Evolutionary conservation across 2,888 invertebrate genomes (phyloP).

Genomic region (Meganola albula): DNA sequence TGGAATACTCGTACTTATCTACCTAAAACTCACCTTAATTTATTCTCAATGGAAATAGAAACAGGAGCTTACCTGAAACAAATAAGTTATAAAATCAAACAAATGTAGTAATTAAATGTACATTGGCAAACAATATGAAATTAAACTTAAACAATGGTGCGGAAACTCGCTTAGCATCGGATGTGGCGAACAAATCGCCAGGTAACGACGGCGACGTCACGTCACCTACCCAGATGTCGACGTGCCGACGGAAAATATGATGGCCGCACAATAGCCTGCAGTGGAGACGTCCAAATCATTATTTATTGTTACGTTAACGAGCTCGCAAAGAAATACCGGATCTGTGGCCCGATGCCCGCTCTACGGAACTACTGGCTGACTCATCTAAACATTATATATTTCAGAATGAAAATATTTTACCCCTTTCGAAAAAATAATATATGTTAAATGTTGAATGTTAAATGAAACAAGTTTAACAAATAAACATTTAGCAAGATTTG

Average conservation of each 20-base stretch:
- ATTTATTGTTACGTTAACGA: slow-evolving; percentile 73
- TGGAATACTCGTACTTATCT: background rate
- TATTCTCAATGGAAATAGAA: too few species aligned
- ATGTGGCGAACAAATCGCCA: slow-evolving; percentile 41
- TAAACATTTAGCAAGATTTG: too few species aligned
- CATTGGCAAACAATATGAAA: slow-evolving; percentile 3
- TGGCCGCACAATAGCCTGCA: slow-evolving; percentile 54
- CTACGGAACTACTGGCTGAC: slow-evolving; percentile 36
- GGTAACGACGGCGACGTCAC: slow-evolving; percentile 38
- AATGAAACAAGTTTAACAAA: too few species aligned
- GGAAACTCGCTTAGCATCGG: slow-evolving; percentile 28
- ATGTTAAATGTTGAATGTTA: too few species aligned
- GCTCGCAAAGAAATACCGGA: slow-evolving; percentile 54
- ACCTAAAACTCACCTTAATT: slow-evolving; percentile 19
- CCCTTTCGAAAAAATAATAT: slow-evolving; percentile 20
- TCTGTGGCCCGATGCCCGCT: slow-evolving; percentile 40
- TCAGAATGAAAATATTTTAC: slow-evolving; percentile 34
- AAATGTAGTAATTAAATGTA: slow-evolving; percentile 13
- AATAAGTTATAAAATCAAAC: too few species aligned
- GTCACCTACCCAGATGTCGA: slow-evolving; percentile 39
- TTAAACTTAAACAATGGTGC: slow-evolving; percentile 9
- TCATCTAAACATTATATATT: slow-evolving; percentile 39
- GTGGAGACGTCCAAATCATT: slow-evolving; percentile 64
- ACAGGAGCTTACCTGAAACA: slow-evolving; percentile 33
- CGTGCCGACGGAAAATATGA: slow-evolving; percentile 52